Conservation (phyloP, 1,140 invertebrate genomes). For the Pseudomyrmex sp. region DNA sequence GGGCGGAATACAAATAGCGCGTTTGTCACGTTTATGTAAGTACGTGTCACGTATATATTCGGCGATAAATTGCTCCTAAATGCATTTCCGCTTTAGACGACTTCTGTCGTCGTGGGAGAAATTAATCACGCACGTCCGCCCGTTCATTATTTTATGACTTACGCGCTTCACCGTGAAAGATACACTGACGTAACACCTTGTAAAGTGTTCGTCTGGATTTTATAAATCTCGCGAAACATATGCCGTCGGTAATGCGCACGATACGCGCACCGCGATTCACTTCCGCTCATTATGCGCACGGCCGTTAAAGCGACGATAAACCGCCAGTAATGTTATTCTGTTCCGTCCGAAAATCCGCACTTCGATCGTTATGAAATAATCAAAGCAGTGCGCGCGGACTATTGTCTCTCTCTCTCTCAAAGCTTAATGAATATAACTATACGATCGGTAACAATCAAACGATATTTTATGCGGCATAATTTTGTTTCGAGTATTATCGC, state of each 20-base stretch:
- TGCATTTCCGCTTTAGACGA: constrained; percentile 59
- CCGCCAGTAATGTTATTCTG: constrained; percentile 29
- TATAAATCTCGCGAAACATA: constrained; percentile 38
- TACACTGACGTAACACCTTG: constrained; percentile 21
- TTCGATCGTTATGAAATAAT: constrained; percentile 33
- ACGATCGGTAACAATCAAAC: not conserved
- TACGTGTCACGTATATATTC: constrained; percentile 60
- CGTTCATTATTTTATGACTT: constrained; percentile 52
- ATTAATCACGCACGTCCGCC: constrained; percentile 43
- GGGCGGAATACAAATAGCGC: constrained; percentile 54
- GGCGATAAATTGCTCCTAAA: constrained; percentile 57
- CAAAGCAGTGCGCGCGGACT: not conserved
- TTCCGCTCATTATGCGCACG: constrained; percentile 43
- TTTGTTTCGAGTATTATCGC: not conserved
- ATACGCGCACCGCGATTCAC: constrained; percentile 18
- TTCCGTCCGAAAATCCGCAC: constrained; percentile 22
- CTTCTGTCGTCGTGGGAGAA: constrained; percentile 49
- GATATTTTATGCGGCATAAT: not conserved
- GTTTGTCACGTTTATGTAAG: constrained; percentile 61
- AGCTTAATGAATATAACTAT: constrained; percentile 13
- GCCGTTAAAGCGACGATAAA: constrained; percentile 51
- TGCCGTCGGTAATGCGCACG: constrained; percentile 3
- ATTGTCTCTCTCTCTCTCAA: constrained; percentile 8
- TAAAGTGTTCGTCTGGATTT: constrained; percentile 28
- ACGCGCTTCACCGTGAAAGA: not conserved